Percentiles rank a stretch among this genome's conserved stretches.
Conservation (phyloP, 2,113 vertebrate genomes). For the Athene cunicularia region DNA sequence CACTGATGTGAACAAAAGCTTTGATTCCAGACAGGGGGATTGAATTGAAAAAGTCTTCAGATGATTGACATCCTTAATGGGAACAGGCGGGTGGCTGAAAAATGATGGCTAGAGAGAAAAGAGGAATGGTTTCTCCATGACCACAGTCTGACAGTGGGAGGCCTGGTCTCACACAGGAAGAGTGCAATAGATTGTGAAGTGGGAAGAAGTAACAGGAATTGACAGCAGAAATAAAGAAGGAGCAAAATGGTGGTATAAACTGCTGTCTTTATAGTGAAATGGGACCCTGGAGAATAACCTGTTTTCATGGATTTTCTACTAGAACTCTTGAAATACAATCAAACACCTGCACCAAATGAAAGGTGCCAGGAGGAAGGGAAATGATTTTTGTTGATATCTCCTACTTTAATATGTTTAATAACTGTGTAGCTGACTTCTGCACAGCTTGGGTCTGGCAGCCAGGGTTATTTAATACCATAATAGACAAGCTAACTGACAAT, state of each 20-base stretch:
- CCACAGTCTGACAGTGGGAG: not conserved
- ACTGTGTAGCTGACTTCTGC: not conserved
- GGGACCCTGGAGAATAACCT: not conserved
- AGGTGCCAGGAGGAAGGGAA: not conserved
- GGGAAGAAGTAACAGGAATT: not conserved
- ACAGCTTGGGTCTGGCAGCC: not conserved
- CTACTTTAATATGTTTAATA: not conserved
- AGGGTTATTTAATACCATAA: slow-evolving; percentile 9
- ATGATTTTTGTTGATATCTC: not conserved
- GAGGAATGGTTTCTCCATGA: not conserved
- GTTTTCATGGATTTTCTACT: not conserved
- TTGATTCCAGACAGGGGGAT: not conserved
- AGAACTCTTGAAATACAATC: not conserved
- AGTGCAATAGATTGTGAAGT: not conserved
- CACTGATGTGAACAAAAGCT: not conserved
- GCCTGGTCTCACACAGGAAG: not conserved
- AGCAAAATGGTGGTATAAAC: not conserved
- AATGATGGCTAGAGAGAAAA: not conserved
- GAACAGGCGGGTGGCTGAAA: not conserved
- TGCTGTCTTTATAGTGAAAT: not conserved
- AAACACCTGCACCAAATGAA: not conserved
- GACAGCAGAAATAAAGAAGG: not conserved
- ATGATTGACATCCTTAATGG: not conserved
- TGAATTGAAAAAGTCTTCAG: not conserved
- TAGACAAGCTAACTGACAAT: slow-evolving; percentile 3